Base-by-base conservation (phyloP, 2,797 vertebrate species). In the Buphagus erythrorhynchus region DNA sequence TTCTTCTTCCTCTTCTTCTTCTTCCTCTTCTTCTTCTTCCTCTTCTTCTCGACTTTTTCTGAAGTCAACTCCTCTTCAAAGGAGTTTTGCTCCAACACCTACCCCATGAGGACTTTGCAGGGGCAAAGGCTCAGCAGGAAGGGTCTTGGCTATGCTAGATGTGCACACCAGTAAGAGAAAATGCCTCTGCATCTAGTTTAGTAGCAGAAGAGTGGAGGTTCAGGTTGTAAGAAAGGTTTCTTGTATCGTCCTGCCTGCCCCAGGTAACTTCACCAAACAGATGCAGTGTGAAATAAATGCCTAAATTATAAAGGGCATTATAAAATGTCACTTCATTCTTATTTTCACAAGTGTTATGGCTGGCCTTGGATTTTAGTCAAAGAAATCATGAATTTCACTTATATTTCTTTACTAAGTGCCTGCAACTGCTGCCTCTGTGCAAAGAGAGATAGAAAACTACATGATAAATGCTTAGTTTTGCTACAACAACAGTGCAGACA, bases 231-330 rank as follows among this genome's bases (percentile, higher is more conserved):
- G 20, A 88, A 71, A 69, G 4, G 22, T 19, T 77, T 46, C 72
- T 36, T 16, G 28, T 13, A 6, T 55, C n/a, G 17, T 59, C 28
- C 33, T 78, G 4, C 13, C 12, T 63, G 31, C 7, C 25, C 12
- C 25, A 16, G 28, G 17, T 46, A 42, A 42, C 61, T 87, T 75
- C n/a, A 13, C 7, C 6, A 38, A 46, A 16, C 8, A 78, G 26
- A 68, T 42, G 4, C 28, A 31, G 2, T 0, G 0, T 6, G 29
- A 79, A 36, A 76, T 22, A 33, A 84, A 63, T 24, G 12, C 5
- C 40, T 43, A 10, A 51, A 66, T 73, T 73, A 61, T 24, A 33
- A 58, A 73, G 2, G 10, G 6, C 4, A 16, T 68, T 36, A 16
- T 6, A 57, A 68, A 48, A 59, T 6, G 2, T 36, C 2, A 2